These are phyloP conservation scores for Venustaconcha ellipsiformis DNA, from an alignment of 1,140 invertebrate species.

Conservation along the genomic window DNA sequence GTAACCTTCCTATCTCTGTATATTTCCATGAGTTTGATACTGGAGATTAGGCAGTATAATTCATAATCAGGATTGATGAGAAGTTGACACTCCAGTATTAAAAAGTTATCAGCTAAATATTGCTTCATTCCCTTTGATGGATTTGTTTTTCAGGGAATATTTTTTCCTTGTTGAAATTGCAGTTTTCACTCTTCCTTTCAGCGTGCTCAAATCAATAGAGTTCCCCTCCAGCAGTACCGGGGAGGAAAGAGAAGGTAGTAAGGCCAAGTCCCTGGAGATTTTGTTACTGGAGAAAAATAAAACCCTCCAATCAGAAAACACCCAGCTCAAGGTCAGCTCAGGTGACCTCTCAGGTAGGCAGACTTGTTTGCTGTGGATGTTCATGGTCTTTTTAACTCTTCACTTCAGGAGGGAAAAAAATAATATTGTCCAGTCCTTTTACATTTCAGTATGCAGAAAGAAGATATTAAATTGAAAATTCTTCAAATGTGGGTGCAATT, in stretches of 20 bases:
- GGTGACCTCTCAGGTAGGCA: slow-evolving; percentile 66
- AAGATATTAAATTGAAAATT: background rate
- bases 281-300: slow-evolving; percentile 84
- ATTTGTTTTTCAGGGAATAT: too few relatives aligned
- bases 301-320: slow-evolving; percentile 74
- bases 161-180: too few relatives aligned
- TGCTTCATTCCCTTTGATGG: too few relatives aligned
- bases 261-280: slow-evolving; percentile 80
- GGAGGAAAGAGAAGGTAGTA: slow-evolving; percentile 44
- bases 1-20: too few relatives aligned
- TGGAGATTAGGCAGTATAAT: too few relatives aligned
- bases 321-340: slow-evolving; percentile 67
- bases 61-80: too few relatives aligned
- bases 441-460: background rate
- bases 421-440: slow-evolving; percentile 1
- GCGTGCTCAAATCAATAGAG: slow-evolving; percentile 83
- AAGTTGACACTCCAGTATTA: too few relatives aligned
- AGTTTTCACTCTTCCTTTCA: slow-evolving; percentile 66
- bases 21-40: too few relatives aligned
- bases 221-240: slow-evolving; percentile 72
- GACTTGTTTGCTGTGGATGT: slow-evolving; percentile 3
- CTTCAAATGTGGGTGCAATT: background rate
- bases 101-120: too few relatives aligned
- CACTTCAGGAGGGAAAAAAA: too few relatives aligned
- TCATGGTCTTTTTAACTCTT: too few relatives aligned